Evolutionary conservation across 2,113 vertebrate genomes (phyloP), one percentile per base, ranked within the genome.

Genomic region (Clarias batrachus): DNA sequence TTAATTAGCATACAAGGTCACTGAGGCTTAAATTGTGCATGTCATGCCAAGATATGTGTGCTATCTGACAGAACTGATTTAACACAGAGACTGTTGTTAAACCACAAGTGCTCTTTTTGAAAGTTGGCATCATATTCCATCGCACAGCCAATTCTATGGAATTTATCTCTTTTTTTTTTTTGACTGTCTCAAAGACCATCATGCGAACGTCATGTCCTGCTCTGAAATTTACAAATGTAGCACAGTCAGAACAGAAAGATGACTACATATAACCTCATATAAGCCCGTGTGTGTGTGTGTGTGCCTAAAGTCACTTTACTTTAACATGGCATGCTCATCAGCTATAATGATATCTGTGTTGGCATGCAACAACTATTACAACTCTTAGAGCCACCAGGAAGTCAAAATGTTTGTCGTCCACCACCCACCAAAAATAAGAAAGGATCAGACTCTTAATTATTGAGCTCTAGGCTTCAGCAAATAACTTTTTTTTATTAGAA

Each of bases 401-500:
- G 30, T 33, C 30, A 95, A 93, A 90, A 88, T 48, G 79, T 87
- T 93, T 94, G 94, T 95, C 92, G 93, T 92, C 86, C 30, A 33
- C 30, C 30, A 1, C 30, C 30, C 30, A 33, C 30, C 30, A 33
- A 11, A 73, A 30, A 88, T 68, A 86, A 90, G 89, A 93, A 92
- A 92, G 92, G 94, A 93, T 94, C 90, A 87, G 88, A 83, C 86
- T 89, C 83, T 93, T 91, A 95, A 95, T 95, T 95, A 94, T 92
- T 91, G 82, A 91, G 87, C 41, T 52, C 37, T 6, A 13, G 41
- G 41, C 37, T 77, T n/a, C 71, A 41, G 3, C 71, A 52, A 25
- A 48, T 52, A 74, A 21, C 27, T 70, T 41, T 41, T 41, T 52
- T 76, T 76, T 76, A 52, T 76, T 76, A 25, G 23, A n/a, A 76